A percentile compares a stretch with the other conserved stretches of the same genome.
phyloP scores from a whole-genome alignment of 2,113 vertebrate species.

The Chiloscyllium plagiosum region DNA sequence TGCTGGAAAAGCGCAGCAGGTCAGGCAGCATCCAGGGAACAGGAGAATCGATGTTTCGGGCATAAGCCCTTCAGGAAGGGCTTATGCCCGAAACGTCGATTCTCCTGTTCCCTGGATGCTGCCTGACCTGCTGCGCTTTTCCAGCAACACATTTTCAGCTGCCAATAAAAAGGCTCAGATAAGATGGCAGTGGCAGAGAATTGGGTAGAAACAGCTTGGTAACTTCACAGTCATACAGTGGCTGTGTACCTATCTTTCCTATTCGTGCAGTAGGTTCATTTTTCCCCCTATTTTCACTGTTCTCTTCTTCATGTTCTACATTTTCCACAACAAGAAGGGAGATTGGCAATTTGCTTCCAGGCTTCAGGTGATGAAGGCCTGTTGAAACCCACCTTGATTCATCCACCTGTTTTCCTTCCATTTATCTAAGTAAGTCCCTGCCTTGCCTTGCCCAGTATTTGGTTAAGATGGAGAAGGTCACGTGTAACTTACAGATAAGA shows the following conservation, averaged over 20 bases:
- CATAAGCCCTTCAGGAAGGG: too few relatives aligned
- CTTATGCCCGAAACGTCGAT: too few relatives aligned
- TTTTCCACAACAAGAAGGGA: neutral
- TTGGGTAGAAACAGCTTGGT: neutral
- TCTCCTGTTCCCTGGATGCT: too few relatives aligned
- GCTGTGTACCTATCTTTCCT: neutral
- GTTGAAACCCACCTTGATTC: neutral
- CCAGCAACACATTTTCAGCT: too few relatives aligned
- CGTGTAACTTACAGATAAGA: neutral
- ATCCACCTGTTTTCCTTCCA: neutral
- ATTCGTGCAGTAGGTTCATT: neutral
- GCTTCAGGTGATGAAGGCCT: neutral
- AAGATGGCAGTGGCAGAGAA: neutral
- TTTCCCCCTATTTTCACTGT: neutral
- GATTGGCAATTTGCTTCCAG: neutral
- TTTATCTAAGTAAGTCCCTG: neutral
- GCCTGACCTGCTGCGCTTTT: too few relatives aligned
- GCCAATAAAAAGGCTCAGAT: neutral
- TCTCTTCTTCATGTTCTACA: neutral
- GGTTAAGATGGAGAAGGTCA: too few relatives aligned
- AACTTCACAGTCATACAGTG: neutral
- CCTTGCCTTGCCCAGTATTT: neutral
- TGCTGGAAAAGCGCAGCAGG: too few relatives aligned
- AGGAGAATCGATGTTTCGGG: too few relatives aligned
- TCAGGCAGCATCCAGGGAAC: too few relatives aligned